These are phyloP conservation scores for Speoplatyrhinus poulsoni DNA, from an alignment of 2,113 vertebrate species.

Conservation along the genomic window DNA sequence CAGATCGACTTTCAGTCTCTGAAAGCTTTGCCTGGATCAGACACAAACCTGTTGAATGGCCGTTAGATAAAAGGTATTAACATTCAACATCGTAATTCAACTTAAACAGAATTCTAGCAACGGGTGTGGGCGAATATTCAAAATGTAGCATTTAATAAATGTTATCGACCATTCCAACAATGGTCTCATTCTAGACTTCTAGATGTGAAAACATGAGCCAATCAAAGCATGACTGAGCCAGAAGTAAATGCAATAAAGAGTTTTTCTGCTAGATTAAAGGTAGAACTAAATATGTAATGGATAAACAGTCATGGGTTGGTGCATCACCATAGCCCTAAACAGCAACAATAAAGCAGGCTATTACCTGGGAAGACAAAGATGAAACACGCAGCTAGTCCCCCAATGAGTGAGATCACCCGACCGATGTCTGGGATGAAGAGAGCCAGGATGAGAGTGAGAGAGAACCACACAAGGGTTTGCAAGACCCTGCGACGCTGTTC, in stretches of 20 bases:
- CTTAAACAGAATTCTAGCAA: background rate
- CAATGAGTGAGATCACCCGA: slow-evolving; percentile 92
- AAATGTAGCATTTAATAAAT: too few relatives aligned
- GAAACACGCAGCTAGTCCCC: slow-evolving; percentile 94
- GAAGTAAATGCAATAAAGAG: too few relatives aligned
- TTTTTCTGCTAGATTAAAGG: too few relatives aligned
- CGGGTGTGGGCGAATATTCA: too few relatives aligned
- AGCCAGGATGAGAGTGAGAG: slow-evolving; percentile 87
- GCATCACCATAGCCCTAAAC: background rate
- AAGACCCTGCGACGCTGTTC: slow-evolving; percentile 85
- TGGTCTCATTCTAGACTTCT: too few relatives aligned
- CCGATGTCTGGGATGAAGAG: slow-evolving; percentile 97
- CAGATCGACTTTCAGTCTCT: slow-evolving; percentile 83
- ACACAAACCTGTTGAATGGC: slow-evolving; percentile 72
- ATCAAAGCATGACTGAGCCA: too few relatives aligned
- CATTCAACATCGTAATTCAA: background rate
- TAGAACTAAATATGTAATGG: too few relatives aligned
- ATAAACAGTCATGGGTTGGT: background rate
- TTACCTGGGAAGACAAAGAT: slow-evolving; percentile 95
- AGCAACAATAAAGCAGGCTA: background rate
- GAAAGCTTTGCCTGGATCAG: slow-evolving; percentile 93
- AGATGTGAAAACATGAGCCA: too few relatives aligned
- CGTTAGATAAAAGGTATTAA: background rate
- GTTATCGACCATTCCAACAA: too few relatives aligned
- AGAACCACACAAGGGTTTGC: slow-evolving; percentile 90